A percentile compares a stretch with the other conserved stretches of the same genome.
phyloP scores from a whole-genome alignment of 1,140 invertebrate species.

The Trissolcus basalis region DNA sequence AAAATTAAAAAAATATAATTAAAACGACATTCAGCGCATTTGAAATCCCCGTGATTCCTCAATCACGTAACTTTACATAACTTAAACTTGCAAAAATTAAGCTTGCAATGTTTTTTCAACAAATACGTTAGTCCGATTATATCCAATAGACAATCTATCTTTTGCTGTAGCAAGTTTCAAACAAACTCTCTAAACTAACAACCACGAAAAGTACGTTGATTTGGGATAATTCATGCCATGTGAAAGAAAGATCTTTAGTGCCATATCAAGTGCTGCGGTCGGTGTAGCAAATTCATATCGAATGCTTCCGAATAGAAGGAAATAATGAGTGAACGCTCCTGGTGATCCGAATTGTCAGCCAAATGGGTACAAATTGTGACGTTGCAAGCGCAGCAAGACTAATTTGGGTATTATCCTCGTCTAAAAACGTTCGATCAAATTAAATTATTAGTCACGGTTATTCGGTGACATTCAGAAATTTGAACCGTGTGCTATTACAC shows the following conservation, averaged over 20 bases:
- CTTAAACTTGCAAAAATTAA: too few species aligned
- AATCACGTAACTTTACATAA: too few species aligned
- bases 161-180: background rate
- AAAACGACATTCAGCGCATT: too few species aligned
- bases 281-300: background rate
- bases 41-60: too few species aligned
- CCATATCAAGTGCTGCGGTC: background rate
- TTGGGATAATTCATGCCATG: background rate
- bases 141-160: constrained; percentile 2
- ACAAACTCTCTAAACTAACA: background rate
- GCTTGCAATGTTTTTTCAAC: background rate
- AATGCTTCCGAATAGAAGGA: too few species aligned
- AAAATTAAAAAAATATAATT: too few species aligned
- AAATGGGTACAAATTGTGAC: background rate
- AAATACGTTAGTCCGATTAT: background rate
- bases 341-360: background rate
- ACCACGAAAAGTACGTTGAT: constrained; percentile 6
- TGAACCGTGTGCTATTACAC: too few species aligned
- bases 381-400: background rate
- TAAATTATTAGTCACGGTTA: too few species aligned
- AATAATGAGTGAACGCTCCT: too few species aligned
- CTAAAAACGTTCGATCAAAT: too few species aligned
- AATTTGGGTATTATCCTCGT: background rate
- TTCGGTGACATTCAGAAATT: background rate
- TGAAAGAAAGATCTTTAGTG: background rate